Evolutionary conservation across 37 sponge, comb jelly and placozoan genomes (phyloP), one percentile per base, ranked within the genome.

Genomic region (Chondrilla cf. caribensis): DNA sequence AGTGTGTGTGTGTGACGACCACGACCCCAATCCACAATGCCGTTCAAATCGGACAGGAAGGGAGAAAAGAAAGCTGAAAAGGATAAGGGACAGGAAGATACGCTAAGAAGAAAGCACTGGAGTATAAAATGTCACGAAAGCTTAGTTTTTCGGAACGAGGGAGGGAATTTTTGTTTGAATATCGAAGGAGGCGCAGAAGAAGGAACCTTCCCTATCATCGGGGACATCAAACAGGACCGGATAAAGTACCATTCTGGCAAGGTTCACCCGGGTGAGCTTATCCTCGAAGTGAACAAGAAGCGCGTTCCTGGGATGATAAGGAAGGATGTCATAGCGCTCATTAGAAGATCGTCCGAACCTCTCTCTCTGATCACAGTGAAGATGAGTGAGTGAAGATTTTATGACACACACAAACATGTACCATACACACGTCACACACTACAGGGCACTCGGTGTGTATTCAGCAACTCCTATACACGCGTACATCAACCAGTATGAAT

Each of bases 101-200:
- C 91, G 3, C 33, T 89, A 36, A 80, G 86, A 79, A 68, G 90
- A 17, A 93, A 89, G 79, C 97, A 96, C 70, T 96, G 97, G 97
- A 86, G 92, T 32, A 75, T 89, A 17, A 86, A 91, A 76, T 83
- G 71, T 17, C 92, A 90, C 79, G 97, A 96, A 67, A 82, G 60
- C 9, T 60, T 90, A 26, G 81, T 96, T 15, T 55, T 59, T 24
- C 81, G 97, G 25, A 89, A 91, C 75, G 54, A 47, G 15, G 92
- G 91, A 6, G 90, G 92, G 38, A 82, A 91, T 79, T 96, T 93
- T 76, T 90, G 94, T 84, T 82, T 96, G 41, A 91, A 89, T 32
- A 88, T 96, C 35, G 97, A 96, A 38, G 97, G 97, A 3, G 94
- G 97, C n/a, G 97, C 92, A 11, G 95, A 94, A 55, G 28, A 75